Conservation (phyloP, 2,888 invertebrate species). For the Dolichopus griseipennis region DNA sequence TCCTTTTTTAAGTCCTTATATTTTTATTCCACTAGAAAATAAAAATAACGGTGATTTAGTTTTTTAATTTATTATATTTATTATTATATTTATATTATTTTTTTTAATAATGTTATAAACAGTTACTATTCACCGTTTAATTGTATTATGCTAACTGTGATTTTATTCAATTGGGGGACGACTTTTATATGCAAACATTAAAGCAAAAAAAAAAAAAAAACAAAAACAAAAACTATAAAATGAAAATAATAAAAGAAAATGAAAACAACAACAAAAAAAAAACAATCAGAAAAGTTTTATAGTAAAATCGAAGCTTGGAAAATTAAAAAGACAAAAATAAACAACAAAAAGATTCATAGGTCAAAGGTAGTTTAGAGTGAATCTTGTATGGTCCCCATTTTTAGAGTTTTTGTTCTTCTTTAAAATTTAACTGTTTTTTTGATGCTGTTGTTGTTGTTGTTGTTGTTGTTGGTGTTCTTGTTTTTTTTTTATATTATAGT, state of each 20-base stretch:
- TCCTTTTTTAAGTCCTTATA: not conserved
- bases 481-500: too few species aligned
- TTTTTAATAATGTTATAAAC: not conserved
- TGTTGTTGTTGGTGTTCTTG: not conserved
- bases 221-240: not conserved
- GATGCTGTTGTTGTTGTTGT: not conserved
- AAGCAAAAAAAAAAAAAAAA: not conserved
- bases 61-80: not conserved
- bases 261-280: too few species aligned
- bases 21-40: not conserved
- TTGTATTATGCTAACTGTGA: not conserved
- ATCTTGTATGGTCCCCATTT: constrained; percentile 4
- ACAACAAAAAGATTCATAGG: not conserved
- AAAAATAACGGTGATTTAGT: not conserved
- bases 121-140: constrained; percentile 2
- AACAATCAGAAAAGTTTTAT: too few species aligned
- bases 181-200: constrained; percentile 4
- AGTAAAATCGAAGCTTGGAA: not conserved
- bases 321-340: not conserved
- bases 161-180: constrained; percentile 1
- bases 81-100: too few species aligned
- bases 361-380: constrained; percentile 4
- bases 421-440: not conserved
- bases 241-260: not conserved
- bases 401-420: not conserved